Conservation (phyloP, 2,888 invertebrate species). For the Spodoptera exigua region DNA sequence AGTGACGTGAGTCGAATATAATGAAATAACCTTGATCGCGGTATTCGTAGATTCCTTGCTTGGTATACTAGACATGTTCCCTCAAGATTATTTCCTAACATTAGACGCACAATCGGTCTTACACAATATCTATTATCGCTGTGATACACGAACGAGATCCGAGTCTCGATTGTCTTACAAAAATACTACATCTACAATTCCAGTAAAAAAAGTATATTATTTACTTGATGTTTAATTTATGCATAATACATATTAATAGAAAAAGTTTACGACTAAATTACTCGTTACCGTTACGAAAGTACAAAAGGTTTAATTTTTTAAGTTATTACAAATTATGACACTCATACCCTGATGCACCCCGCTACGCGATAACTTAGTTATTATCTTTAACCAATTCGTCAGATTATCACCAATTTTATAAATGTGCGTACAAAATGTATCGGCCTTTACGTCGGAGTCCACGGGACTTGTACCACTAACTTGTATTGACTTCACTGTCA, state of each 20-base stretch:
- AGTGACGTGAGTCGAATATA: conserved; percentile 65
- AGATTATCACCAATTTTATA: conserved; percentile 81
- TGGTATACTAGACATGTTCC: conserved; percentile 42
- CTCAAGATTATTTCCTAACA: conserved; percentile 74
- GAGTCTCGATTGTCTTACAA: conserved; percentile 81
- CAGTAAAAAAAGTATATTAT: conserved; percentile 86
- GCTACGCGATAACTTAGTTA: conserved; percentile 86
- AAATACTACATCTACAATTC: conserved; percentile 86
- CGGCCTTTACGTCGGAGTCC: conserved; percentile 54
- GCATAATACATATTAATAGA: conserved; percentile 84
- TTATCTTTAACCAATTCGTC: conserved; percentile 87
- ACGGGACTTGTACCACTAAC: conserved; percentile 31
- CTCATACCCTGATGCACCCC: conserved; percentile 90
- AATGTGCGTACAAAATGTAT: conserved; percentile 61
- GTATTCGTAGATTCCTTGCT: conserved; percentile 32
- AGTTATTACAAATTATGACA: conserved; percentile 87
- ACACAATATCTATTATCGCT: conserved; percentile 87
- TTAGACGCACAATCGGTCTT: conserved; percentile 72
- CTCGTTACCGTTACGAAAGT: conserved; percentile 85
- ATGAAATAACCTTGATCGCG: conserved; percentile 71
- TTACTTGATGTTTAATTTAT: conserved; percentile 82
- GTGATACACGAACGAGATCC: conserved; percentile 86
- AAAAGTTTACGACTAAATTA: conserved; percentile 85
- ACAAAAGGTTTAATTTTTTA: conserved; percentile 81
- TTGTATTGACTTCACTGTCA: conserved; percentile 49